phyloP scores from a whole-genome alignment of 2,888 invertebrate genomes.

The Stenoptilia bipunctidactyla region DNA sequence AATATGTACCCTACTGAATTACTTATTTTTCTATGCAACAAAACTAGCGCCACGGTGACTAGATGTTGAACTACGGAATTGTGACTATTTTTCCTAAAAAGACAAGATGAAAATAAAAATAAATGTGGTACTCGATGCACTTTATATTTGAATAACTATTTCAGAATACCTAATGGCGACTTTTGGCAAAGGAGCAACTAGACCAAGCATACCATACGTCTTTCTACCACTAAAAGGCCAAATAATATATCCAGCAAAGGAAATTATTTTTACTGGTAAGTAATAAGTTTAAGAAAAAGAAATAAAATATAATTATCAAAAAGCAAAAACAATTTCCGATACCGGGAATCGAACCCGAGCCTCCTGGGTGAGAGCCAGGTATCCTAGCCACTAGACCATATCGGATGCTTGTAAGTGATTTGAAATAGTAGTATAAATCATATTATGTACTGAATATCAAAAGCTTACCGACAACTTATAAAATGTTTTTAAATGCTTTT shows the following conservation, averaged over 20 bases:
- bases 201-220: slow-evolving; percentile 85
- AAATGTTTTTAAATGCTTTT: too few species aligned
- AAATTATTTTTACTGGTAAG: slow-evolving; percentile 85
- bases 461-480: too few species aligned
- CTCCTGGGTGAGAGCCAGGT: slow-evolving; percentile 74
- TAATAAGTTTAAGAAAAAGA: not conserved
- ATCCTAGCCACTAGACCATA: slow-evolving; percentile 76
- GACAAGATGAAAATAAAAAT: too few species aligned
- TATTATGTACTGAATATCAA: too few species aligned
- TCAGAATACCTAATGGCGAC: slow-evolving; percentile 77
- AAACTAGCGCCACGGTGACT: too few species aligned
- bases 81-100: too few species aligned
- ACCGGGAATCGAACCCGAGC: slow-evolving; percentile 73
- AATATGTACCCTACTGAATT: too few species aligned
- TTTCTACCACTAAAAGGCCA: slow-evolving; percentile 87
- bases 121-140: too few species aligned
- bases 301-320: slow-evolving; percentile 1
- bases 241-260: slow-evolving; percentile 89
- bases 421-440: too few species aligned
- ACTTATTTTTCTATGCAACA: too few species aligned
- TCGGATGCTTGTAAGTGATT: slow-evolving; percentile 36
- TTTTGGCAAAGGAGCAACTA: slow-evolving; percentile 76
- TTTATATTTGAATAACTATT: slow-evolving; percentile 38
- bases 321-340: slow-evolving; percentile 40
- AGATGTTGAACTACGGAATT: too few species aligned